Percentiles rank a stretch among this genome's conserved stretches.
These are phyloP conservation scores for Chrysoperla carnea DNA, from an alignment of 1,140 invertebrate genomes.

Conservation along the genomic window DNA sequence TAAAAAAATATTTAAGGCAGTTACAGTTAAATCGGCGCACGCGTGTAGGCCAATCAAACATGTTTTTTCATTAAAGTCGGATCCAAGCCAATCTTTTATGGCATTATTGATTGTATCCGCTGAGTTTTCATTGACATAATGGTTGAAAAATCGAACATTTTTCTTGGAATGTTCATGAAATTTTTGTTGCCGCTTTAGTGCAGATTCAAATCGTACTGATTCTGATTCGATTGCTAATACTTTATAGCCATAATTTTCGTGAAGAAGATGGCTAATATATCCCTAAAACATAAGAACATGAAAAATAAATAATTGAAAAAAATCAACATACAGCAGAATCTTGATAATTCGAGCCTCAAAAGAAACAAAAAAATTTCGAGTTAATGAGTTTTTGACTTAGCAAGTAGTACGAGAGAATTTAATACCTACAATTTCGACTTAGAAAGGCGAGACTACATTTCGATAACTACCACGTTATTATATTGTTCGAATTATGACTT, in stretches of 20 bases:
- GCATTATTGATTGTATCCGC: conserved; percentile 23
- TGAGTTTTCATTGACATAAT: conserved; percentile 32
- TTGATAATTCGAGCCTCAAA: too few relatives aligned
- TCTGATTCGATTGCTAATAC: conserved; percentile 59
- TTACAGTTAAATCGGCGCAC: conserved; percentile 65
- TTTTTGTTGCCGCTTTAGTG: conserved; percentile 37
- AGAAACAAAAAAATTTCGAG: too few relatives aligned
- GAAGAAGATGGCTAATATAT: conserved; percentile 54
- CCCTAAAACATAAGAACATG: conserved; percentile 31
- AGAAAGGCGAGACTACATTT: too few relatives aligned
- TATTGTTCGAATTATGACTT: too few relatives aligned
- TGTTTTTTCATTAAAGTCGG: conserved; percentile 14
- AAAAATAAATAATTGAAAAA: too few relatives aligned
- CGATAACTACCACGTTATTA: too few relatives aligned
- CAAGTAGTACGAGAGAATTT: too few relatives aligned
- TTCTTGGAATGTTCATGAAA: conserved; percentile 28
- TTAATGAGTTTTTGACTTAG: too few relatives aligned
- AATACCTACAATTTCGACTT: too few relatives aligned
- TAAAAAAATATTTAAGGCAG: conserved; percentile 50
- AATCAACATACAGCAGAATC: too few relatives aligned
- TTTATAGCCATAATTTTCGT: conserved; percentile 38
- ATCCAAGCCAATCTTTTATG: conserved; percentile 17
- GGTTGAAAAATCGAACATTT: conserved; percentile 35
- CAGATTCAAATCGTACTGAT: conserved; percentile 36
- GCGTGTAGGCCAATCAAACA: conserved; percentile 58